A percentile compares a stretch with the other conserved stretches of the same genome.
These are phyloP conservation scores for Poecilus cupreus DNA, from an alignment of 2,888 invertebrate genomes.

Conservation along the genomic window DNA sequence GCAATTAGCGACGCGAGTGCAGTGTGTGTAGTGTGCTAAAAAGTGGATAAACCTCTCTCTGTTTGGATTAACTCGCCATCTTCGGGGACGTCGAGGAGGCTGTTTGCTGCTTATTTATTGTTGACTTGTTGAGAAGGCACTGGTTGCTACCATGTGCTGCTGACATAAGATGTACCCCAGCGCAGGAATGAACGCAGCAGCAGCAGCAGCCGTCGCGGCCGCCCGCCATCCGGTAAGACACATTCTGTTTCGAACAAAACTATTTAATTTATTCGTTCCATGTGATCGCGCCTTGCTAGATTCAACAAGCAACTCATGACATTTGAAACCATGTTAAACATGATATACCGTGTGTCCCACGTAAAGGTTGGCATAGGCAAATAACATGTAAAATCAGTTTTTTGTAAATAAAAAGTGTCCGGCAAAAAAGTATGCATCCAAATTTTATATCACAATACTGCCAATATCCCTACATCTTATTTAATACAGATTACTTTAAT, in stretches of 20 bases:
- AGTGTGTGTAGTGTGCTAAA: slow-evolving; percentile 31
- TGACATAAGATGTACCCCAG: slow-evolving; percentile 86
- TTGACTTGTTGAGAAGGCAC: slow-evolving; percentile 23
- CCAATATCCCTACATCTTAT: too few species aligned
- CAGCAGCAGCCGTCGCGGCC: slow-evolving; percentile 89
- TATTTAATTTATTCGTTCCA: neutral
- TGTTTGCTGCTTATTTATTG: slow-evolving; percentile 24
- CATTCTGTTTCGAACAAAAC: neutral
- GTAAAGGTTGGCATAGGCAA: too few species aligned
- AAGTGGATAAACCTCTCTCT: slow-evolving; percentile 40
- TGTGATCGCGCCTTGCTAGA: neutral
- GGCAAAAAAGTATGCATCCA: too few species aligned
- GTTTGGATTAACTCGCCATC: slow-evolving; percentile 21
- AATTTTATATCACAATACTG: too few species aligned
- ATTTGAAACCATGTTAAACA: slow-evolving; percentile 11
- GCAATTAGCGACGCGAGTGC: slow-evolving; percentile 46
- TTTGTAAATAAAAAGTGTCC: too few species aligned
- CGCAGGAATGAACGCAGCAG: slow-evolving; percentile 91
- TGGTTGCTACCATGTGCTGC: slow-evolving; percentile 66
- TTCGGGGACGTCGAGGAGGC: slow-evolving; percentile 5
- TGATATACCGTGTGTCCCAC: too few species aligned
- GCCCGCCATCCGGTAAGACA: slow-evolving; percentile 89
- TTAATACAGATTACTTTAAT: too few species aligned
- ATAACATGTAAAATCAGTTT: too few species aligned
- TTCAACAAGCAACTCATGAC: neutral